Base-by-base conservation (phyloP, 2,113 vertebrate genomes). In the Odontophorus gujanensis region DNA sequence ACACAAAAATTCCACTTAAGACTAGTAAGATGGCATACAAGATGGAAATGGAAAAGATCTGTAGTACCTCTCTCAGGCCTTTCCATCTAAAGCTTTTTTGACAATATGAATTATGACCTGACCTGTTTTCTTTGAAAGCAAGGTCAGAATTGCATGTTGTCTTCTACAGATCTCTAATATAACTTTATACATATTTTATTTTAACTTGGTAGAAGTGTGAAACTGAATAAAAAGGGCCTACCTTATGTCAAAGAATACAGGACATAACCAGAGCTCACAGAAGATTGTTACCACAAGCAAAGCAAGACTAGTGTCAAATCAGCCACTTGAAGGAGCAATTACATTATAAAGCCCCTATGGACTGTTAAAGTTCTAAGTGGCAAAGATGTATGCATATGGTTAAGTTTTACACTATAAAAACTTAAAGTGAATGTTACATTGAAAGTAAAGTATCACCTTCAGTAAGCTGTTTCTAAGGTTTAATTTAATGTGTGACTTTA, bases 361-460 rank as follows among this genome's bases (percentile, higher is more conserved):
- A 43, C 40, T 61, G 62, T 36, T 45, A 43, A 42, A 77, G 34
- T 26, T 72, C 65, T 68, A 57, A 47, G 36, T n/a, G 26, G 30
- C 21, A 59, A 79, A 83, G 28, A 14, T 7, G 7, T 40, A 28
- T 69, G 65, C 38, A 59, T 47, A 28, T 9, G 71, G 40, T 40
- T 40, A 13, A 40, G 40, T 40, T 43, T 30, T 59, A 8, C 36
- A 14, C 15, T 47, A 47, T 17, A 61, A 61, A 59, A 36, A 61
- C n/a, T 36, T 36, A 92, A 94, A 93, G 55, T 5, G 79, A 86
- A 81, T 34, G 28, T 79, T 83, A 82, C 55, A 58, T 43, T 89
- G 68, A 74, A 87, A 90, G 67, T n/a, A 73, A 78, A 71, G 53
- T n/a, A 65, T 69, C 38, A 80, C 4, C 1, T 61, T 79, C 53